A percentile compares a stretch with the other conserved stretches of the same genome.
These are phyloP conservation scores for Urechis unicinctus DNA, from an alignment of 2,888 invertebrate genomes.

Conservation along the genomic window DNA sequence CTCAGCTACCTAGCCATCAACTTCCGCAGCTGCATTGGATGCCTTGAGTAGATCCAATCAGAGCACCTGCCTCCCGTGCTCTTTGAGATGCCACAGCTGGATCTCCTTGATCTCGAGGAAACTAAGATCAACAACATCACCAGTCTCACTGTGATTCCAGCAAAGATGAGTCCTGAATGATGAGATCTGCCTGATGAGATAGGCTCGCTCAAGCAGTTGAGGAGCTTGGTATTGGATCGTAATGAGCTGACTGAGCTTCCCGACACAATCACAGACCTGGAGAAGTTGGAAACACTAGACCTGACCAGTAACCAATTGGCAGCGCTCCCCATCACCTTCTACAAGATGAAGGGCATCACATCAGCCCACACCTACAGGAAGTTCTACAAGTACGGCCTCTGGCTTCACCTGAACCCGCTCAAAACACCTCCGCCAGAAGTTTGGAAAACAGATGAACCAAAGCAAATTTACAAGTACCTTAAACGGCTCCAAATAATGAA, in stretches of 20 bases:
- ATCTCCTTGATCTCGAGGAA: slow-evolving; percentile 40
- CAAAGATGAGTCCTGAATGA: no score
- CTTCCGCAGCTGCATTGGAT: slow-evolving; percentile 35
- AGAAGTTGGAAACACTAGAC: slow-evolving; percentile 41
- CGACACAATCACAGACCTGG: slow-evolving; percentile 38
- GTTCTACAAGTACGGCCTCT: slow-evolving; percentile 40
- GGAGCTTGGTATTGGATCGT: slow-evolving; percentile 29
- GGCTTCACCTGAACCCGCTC: slow-evolving; percentile 47
- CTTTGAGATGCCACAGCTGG: slow-evolving; percentile 44
- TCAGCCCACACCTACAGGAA: slow-evolving; percentile 41
- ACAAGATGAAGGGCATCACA: slow-evolving; percentile 30
- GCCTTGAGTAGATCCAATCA: slow-evolving; percentile 46
- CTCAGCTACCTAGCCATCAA: slow-evolving; percentile 42
- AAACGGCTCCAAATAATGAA: slow-evolving; percentile 33
- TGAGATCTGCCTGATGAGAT: slow-evolving; percentile 38
- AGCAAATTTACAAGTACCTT: slow-evolving; percentile 41
- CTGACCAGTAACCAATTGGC: slow-evolving; percentile 39
- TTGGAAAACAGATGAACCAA: slow-evolving; percentile 43
- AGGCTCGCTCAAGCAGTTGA: slow-evolving; percentile 32
- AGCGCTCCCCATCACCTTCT: slow-evolving; percentile 37
- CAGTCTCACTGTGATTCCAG: no score
- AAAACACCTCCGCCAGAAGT: slow-evolving; percentile 42
- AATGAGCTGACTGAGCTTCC: slow-evolving; percentile 38
- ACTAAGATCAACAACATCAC: slow-evolving; percentile 47
- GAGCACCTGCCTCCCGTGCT: slow-evolving; percentile 48